phyloP scores from a whole-genome alignment of 2,113 vertebrate genomes.

The Hucho hucho region DNA sequence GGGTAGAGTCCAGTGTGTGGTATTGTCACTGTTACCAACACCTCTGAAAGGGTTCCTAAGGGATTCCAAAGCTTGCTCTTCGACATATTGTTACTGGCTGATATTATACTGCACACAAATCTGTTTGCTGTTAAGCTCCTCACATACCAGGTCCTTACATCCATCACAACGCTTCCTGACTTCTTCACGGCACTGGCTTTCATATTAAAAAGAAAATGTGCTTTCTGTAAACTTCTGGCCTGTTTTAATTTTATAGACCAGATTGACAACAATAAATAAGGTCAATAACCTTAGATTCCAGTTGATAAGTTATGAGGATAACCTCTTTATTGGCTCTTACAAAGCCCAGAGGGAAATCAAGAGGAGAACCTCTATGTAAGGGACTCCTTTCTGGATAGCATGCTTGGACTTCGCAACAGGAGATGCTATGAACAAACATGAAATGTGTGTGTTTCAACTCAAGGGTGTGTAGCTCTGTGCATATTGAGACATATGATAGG shows the following conservation, averaged over 20 bases:
- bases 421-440: constrained; percentile 26
- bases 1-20: too few relatives aligned
- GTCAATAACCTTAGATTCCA: constrained; percentile 36
- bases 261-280: constrained; percentile 60
- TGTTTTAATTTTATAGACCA: constrained; percentile 55
- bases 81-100: not conserved
- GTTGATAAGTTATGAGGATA: constrained; percentile 45
- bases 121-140: constrained; percentile 28
- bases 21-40: not conserved
- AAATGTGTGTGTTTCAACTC: too few relatives aligned
- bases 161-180: constrained; percentile 46
- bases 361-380: constrained; percentile 28
- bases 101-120: constrained; percentile 13
- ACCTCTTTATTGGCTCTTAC: constrained; percentile 29
- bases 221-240: constrained; percentile 59
- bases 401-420: constrained; percentile 25
- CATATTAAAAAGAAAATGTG: constrained; percentile 27
- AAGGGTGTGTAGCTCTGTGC: too few relatives aligned
- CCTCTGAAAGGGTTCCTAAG: not conserved
- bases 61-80: not conserved
- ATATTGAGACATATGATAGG: too few relatives aligned
- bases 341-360: constrained; percentile 45
- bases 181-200: constrained; percentile 17
- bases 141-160: constrained; percentile 28
- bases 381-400: constrained; percentile 27